phyloP scores from a whole-genome alignment of 2,797 vertebrate species.

The Podarcis siculus region DNA sequence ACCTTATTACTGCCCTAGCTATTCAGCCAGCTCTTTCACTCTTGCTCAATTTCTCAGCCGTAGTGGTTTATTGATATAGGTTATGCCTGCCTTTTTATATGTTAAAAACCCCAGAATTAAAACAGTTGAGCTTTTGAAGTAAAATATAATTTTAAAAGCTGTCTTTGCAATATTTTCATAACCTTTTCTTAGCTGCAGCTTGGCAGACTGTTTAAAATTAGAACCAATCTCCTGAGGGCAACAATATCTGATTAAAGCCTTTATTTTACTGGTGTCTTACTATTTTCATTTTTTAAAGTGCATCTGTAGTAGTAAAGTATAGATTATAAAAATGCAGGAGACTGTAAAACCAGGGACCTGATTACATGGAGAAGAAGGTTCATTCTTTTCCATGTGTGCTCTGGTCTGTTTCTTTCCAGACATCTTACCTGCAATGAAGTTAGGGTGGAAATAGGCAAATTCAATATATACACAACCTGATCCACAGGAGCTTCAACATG shows the following conservation, averaged over 20 bases:
- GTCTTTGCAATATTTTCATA: constrained; percentile 4
- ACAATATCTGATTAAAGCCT: background rate
- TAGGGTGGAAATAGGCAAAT: background rate
- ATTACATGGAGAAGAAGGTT: background rate
- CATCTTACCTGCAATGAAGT: background rate
- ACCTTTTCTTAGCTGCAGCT: background rate
- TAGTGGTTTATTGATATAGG: background rate
- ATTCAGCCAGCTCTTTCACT: background rate
- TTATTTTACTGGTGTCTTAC: background rate
- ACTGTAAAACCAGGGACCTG: too few relatives aligned
- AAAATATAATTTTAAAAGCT: constrained; percentile 11
- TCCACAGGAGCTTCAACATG: background rate
- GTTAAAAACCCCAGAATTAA: background rate
- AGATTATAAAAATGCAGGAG: background rate
- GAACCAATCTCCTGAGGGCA: background rate
- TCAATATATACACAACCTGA: background rate
- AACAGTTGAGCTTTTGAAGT: background rate
- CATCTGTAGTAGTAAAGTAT: background rate
- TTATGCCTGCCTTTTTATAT: background rate
- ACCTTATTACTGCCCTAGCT: background rate
- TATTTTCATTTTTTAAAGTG: background rate
- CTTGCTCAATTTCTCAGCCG: background rate
- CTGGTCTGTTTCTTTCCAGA: background rate
- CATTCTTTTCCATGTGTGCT: background rate
- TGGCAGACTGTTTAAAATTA: constrained; percentile 1